Percentiles rank a stretch among this genome's conserved stretches.
Evolutionary conservation across 2,888 invertebrate species (phyloP).

Genomic region (Sabatieria punctata): DNA sequence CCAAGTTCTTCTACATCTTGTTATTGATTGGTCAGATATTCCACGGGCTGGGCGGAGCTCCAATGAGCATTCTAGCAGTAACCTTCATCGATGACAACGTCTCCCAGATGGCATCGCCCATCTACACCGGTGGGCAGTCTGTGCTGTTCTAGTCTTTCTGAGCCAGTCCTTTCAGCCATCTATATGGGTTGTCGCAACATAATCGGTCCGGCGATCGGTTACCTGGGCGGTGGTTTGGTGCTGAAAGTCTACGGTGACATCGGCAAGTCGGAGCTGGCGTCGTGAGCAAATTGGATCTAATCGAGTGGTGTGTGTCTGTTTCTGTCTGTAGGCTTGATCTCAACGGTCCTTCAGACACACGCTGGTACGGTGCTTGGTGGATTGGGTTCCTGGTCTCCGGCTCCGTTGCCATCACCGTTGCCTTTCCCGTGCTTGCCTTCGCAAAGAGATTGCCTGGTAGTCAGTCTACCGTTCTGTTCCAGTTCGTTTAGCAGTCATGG

Average conservation of each 20-base stretch:
- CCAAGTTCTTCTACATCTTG: background rate
- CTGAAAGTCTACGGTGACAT: conserved; percentile 45
- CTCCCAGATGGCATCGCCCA: conserved; percentile 59
- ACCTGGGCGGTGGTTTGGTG: conserved; percentile 58
- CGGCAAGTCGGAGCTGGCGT: background rate
- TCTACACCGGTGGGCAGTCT: conserved; percentile 64
- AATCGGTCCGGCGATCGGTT: conserved; percentile 60
- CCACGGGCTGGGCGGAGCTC: conserved; percentile 63
- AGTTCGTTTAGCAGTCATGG: too few species aligned
- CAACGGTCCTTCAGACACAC: conserved; percentile 13
- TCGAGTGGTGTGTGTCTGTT: too few species aligned
- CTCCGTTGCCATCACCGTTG: conserved; percentile 23
- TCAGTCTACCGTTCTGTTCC: too few species aligned
- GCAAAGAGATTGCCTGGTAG: conserved; percentile 20
- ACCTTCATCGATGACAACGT: conserved; percentile 70
- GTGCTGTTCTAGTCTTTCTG: too few species aligned
- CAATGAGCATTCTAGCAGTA: conserved; percentile 64
- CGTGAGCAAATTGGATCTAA: too few species aligned
- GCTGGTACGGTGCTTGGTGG: conserved; percentile 37
- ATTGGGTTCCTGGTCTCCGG: conserved; percentile 32
- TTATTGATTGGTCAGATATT: conserved; percentile 56
- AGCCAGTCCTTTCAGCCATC: conserved; percentile 51
- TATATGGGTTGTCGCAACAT: conserved; percentile 57
- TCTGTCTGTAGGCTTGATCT: background rate
- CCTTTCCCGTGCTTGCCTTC: conserved; percentile 29